Percentiles rank a stretch among this genome's conserved stretches.
Evolutionary conservation across 2,888 invertebrate species (phyloP).

Genomic region (Apamea epomidion): DNA sequence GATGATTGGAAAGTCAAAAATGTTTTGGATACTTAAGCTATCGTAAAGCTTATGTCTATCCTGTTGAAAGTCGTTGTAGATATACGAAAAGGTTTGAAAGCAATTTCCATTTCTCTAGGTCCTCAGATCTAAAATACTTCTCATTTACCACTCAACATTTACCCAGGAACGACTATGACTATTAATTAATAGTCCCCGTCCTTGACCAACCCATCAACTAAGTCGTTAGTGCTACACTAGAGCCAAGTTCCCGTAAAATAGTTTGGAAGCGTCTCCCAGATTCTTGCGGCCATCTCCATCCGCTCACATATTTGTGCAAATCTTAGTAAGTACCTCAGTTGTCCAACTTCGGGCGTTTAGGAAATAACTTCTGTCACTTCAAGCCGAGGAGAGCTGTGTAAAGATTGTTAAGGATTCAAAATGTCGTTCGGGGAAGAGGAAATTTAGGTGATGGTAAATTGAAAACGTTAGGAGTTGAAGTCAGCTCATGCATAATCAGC

Average conservation of each 20-base stretch:
- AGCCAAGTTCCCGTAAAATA: constrained; percentile 44
- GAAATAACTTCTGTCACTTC: constrained; percentile 39
- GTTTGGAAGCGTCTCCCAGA: constrained; percentile 40
- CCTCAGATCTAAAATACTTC: background rate
- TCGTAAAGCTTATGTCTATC: background rate
- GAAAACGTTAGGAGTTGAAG: background rate
- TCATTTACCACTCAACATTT: background rate
- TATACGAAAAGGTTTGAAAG: background rate
- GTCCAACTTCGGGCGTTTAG: constrained; percentile 24
- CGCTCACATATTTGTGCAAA: constrained; percentile 54
- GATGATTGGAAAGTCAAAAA: background rate
- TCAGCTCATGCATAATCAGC: background rate
- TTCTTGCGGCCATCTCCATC: constrained; percentile 38
- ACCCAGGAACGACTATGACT: background rate
- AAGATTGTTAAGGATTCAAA: constrained; percentile 3
- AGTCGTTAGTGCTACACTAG: constrained; percentile 23
- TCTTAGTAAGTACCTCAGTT: constrained; percentile 34
- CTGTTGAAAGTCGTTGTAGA: background rate
- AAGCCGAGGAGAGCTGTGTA: background rate
- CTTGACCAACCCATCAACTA: constrained; percentile 13
- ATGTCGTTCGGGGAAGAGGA: background rate
- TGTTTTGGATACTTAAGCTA: background rate
- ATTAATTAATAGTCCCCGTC: background rate
- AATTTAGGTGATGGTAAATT: background rate
- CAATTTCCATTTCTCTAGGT: background rate